Base-by-base conservation (phyloP, 2,888 invertebrate species). In the Lissonota sp. region DNA sequence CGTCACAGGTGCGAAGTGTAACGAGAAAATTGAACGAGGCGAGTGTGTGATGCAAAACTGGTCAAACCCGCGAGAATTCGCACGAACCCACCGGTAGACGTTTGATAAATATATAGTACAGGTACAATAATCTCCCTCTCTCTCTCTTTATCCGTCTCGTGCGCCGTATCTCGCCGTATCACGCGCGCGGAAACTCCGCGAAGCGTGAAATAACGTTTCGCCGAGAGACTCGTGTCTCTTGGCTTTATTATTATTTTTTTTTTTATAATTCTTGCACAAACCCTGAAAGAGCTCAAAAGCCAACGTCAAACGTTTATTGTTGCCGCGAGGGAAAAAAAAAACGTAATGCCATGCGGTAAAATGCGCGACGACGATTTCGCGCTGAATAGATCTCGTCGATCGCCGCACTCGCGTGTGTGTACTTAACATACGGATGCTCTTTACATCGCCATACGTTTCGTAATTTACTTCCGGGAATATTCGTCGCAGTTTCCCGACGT, bases 401-500 rank as follows among this genome's bases (percentile, higher is more conserved):
- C 26, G 26, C 26, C 1, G 26, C 26, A 26, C 26, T 26, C 26
- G 26, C 26, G 26, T 26, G 26, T 26, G 26, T 26, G 26, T 26
- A 26, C 26, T 26, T 26, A 2, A 3, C 26, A 3, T 26, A 26
- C 3, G 26, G 26, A 26, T 26, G 26, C 26, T 2, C 3, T 26
- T 26, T 26, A 26, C 26, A 26, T 26, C 26, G 10, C 8, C 49
- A 10, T 12, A 49, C 49, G n/a, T 49, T 26, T 49, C 10, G 12
- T 49, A 49, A n/a, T 49, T 49, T 78, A 82, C 81, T 86, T 85
- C 87, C 86, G 85, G 87, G 84, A 85, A 84, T 83, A 86, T 84
- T 82, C 85, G 84, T 75, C 53, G 66, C 80, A 79, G 75, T 26
- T 12, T 49, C 49, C 12, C 49, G 49, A 26, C 26, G 26, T 10